phyloP scores from a whole-genome alignment of 2,888 invertebrate species.

The Diploptera punctata region DNA sequence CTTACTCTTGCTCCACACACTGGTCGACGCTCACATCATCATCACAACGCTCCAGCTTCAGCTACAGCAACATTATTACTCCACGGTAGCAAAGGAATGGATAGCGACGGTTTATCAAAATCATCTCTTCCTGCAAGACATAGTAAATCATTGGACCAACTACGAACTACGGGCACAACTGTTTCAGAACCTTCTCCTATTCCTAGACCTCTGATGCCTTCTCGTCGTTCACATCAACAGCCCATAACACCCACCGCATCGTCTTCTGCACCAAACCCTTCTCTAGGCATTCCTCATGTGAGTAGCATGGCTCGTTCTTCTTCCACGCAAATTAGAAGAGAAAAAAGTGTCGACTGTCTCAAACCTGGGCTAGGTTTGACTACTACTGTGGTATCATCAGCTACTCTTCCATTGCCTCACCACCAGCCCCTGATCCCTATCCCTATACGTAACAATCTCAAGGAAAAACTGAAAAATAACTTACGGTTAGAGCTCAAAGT shows the following conservation, averaged over 20 bases:
- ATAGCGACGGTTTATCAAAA: slow-evolving; percentile 31
- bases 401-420: slow-evolving; percentile 30
- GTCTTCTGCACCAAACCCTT: slow-evolving; percentile 55
- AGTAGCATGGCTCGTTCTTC: slow-evolving; percentile 53
- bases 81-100: slow-evolving; percentile 14
- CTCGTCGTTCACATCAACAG: slow-evolving; percentile 55
- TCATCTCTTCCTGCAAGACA: slow-evolving; percentile 71
- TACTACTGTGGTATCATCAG: slow-evolving; percentile 48
- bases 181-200: slow-evolving; percentile 50
- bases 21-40: slow-evolving; percentile 24
- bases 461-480: slow-evolving; percentile 51
- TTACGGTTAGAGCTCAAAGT: slow-evolving; percentile 49
- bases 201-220: slow-evolving; percentile 50
- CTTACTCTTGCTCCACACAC: slow-evolving; percentile 66
- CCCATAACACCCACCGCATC: slow-evolving; percentile 55
- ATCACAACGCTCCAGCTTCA: slow-evolving; percentile 31
- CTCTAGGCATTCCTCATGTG: slow-evolving; percentile 51
- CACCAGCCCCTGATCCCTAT: slow-evolving; percentile 42
- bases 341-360: slow-evolving; percentile 40
- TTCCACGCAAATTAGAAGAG: slow-evolving; percentile 52
- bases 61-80: slow-evolving; percentile 36
- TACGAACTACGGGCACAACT: slow-evolving; percentile 60
- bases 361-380: slow-evolving; percentile 19
- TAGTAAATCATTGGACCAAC: slow-evolving; percentile 77
- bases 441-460: slow-evolving; percentile 44